Base-by-base conservation (phyloP, 1,140 invertebrate genomes). In the Drosophila obscura region DNA sequence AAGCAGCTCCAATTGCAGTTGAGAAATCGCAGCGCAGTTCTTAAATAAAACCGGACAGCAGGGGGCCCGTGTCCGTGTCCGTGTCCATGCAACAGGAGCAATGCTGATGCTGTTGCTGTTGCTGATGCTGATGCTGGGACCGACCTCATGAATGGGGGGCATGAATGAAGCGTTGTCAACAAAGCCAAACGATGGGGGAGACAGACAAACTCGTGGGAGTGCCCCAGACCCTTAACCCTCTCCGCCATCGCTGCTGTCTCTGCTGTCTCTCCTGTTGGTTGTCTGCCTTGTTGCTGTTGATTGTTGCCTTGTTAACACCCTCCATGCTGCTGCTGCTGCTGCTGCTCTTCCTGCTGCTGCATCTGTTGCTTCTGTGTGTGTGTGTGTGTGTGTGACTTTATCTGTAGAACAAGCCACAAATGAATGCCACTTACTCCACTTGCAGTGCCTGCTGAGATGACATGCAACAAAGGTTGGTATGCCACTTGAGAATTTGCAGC, bases 121-220 rank as follows among this genome's bases (percentile, higher is more conserved):
- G 28, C 7, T 7, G 28, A 28, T 44, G 50, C 31, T 43, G 77
- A 28, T 44, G 50, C 31, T 43, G 77, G 44, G 68, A 65, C 58
- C 80, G 67, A 68, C 64, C 65, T 64, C 73, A 74, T 87, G 82
- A 87, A 81, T 87, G 50, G 4, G 50, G 4, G 35, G 11, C 69
- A 87, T 87, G 78, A 85, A 85, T 85, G 83, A 85, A 73, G 71
- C 82, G 64, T 80, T 85, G 82, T 87, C 82, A 87, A 85, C 82
- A 85, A 85, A 78, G 82, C 68, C 73, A 75, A 50, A 64, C 68
- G 64, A 77, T 63, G 50, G 45, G 31, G 24, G 4, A 9, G 49
- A 15, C 6, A 16, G 44, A 26, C 39, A 26, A 15, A 16, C 16
- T 72, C 43, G 41, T 41, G 53, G 15, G 49, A 57, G 46, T 75